phyloP scores from a whole-genome alignment of 2,113 vertebrate species.

The Ameiurus melas region DNA sequence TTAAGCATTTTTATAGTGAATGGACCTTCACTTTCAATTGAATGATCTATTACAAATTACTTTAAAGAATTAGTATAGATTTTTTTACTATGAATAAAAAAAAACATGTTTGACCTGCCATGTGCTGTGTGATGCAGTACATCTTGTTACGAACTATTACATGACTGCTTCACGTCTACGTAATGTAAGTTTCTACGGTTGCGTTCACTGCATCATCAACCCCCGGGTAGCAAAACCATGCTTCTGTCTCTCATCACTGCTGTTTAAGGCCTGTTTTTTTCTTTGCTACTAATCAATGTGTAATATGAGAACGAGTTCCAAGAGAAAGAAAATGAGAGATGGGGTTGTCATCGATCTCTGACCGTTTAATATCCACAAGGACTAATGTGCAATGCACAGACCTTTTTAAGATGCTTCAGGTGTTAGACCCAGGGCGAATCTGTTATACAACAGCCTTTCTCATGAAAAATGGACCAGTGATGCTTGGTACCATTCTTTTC shows the following conservation, averaged over 20 bases:
- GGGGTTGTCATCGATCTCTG: conserved; percentile 10
- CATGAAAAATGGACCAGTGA: not conserved
- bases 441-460: not conserved
- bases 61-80: too few species aligned
- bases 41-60: not conserved
- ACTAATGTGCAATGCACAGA: not conserved
- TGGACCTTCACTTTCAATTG: not conserved
- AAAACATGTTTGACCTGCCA: not conserved
- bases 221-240: not conserved
- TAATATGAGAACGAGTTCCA: not conserved
- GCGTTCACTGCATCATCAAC: not conserved
- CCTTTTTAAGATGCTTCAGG: not conserved
- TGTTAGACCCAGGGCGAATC: not conserved
- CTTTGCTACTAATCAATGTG: conserved; percentile 25
- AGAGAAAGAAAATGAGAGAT: not conserved
- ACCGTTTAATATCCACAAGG: not conserved
- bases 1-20: not conserved
- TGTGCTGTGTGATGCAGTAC: not conserved
- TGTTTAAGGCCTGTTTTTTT: not conserved
- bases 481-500: not conserved
- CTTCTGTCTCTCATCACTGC: not conserved
- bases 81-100: not conserved
- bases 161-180: not conserved
- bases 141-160: not conserved
- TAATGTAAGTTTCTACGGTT: not conserved